Conservation (phyloP, 2,113 vertebrate genomes). For the Sander lucioperca region DNA sequence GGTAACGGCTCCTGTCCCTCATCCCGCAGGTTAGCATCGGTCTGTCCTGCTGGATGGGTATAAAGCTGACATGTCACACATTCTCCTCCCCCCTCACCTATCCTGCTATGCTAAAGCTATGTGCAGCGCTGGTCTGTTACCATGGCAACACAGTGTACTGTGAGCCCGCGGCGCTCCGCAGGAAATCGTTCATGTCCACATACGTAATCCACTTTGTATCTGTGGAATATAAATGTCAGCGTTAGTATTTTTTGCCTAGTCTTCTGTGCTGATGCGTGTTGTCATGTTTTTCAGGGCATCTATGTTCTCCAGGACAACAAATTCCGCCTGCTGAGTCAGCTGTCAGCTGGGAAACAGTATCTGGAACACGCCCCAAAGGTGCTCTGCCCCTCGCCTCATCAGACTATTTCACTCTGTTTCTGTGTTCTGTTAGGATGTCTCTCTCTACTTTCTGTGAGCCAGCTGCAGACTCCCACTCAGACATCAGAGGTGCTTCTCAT, state of each 20-base stretch:
- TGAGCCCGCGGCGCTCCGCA: too few relatives aligned
- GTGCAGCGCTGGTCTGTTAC: too few relatives aligned
- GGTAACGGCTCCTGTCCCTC: conserved; percentile 75
- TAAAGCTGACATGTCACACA: too few relatives aligned
- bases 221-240: too few relatives aligned
- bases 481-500: too few relatives aligned
- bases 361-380: conserved; percentile 96
- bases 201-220: too few relatives aligned
- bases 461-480: background rate
- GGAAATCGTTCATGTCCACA: too few relatives aligned
- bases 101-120: too few relatives aligned
- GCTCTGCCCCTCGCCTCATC: conserved; percentile 1
- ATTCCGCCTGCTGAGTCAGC: conserved; percentile 91
- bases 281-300: conserved; percentile 88
- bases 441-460: background rate
- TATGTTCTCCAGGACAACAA: conserved; percentile 98
- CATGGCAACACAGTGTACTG: too few relatives aligned
- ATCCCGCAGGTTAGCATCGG: too few relatives aligned
- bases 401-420: background rate
- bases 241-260: background rate
- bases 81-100: too few relatives aligned
- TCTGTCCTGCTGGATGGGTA: too few relatives aligned
- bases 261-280: background rate
- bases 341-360: conserved; percentile 95
- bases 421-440: background rate